Base-by-base conservation (phyloP, 2,113 vertebrate genomes). In the Galbula dea region DNA sequence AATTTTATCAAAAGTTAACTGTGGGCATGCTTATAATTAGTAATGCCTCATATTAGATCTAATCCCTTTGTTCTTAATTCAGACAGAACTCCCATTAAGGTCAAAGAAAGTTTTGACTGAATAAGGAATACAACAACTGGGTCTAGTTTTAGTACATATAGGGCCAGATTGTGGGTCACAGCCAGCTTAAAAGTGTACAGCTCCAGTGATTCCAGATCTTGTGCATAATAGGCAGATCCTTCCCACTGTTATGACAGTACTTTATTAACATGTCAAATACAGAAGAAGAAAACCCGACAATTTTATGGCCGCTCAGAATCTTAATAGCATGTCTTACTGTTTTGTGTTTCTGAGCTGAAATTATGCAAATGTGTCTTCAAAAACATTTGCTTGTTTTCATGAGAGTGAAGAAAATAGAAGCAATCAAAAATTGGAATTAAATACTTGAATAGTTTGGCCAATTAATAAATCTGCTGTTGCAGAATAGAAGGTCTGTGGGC, bases 321-420 rank as follows among this genome's bases (percentile, higher is more conserved):
- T 76, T 94, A 10, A 63, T 84, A 92, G 45, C 24, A 10, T 21
- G 4, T 79, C 79, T 83, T 82, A 46, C 30, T 95, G 75, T 87
- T 95, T 95, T 93, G 54, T 93, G 65, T 92, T 96, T 77, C 51
- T 88, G 96, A 95, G 95, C 72, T 93, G 94, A 97, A 96, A 96
- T 94, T 68, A 89, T 93, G 90, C 88, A 97, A 96, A 95, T 19
- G 45, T 75, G 68, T 83, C 87, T 94, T 96, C 89, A 83, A 77
- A 95, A 96, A 96, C 52, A 95, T 94, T 94, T 90, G 83, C 83
- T 74, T 96, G 90, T 94, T 89, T 97, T 97, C 91, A 63, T 66
- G 9, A 93, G 32, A 93, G 78, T 37, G 49, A 94, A 74, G 51
- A 96, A 96, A 96, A 94, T 80, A 95, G 77, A 96, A 95, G 78